phyloP scores from a whole-genome alignment of 2,888 invertebrate genomes.

The Pseudococcus longispinus region DNA sequence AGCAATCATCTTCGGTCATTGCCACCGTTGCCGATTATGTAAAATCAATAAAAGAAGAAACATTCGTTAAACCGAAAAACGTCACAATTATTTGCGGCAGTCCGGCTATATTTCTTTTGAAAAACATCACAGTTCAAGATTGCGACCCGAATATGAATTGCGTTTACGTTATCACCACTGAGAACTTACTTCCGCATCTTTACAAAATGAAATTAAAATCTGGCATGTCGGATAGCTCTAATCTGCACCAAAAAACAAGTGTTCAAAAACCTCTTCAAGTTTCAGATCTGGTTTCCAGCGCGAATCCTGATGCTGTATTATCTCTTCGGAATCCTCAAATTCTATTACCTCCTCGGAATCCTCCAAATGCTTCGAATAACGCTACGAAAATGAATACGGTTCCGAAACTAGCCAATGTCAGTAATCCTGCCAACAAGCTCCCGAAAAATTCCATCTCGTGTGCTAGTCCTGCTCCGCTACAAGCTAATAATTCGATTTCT shows the following conservation, averaged over 20 bases:
- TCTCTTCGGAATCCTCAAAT: not conserved
- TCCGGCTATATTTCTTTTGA: conserved; percentile 49
- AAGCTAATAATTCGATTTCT: not conserved
- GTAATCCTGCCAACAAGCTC: not conserved
- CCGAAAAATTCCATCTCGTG: not conserved
- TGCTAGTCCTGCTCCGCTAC: not conserved
- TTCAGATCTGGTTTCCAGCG: not conserved
- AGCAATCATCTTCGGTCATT: not conserved
- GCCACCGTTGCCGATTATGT: not conserved
- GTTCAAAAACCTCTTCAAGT: not conserved
- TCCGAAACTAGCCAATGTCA: not conserved
- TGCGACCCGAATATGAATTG: conserved; percentile 48
- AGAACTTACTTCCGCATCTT: conserved; percentile 28
- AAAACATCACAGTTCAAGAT: conserved; percentile 29
- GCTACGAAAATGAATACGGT: not conserved
- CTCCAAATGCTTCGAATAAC: not conserved
- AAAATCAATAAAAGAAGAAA: conserved; percentile 6
- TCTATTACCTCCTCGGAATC: not conserved
- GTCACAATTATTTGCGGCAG: conserved; percentile 47
- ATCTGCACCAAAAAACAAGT: not conserved
- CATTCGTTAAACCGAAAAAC: not conserved
- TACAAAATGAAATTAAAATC: not conserved
- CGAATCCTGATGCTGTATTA: not conserved
- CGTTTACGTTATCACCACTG: conserved; percentile 45
- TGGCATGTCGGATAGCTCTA: not conserved